Conservation (phyloP, 1,140 invertebrate genomes). For the Hyphantria cunea region DNA sequence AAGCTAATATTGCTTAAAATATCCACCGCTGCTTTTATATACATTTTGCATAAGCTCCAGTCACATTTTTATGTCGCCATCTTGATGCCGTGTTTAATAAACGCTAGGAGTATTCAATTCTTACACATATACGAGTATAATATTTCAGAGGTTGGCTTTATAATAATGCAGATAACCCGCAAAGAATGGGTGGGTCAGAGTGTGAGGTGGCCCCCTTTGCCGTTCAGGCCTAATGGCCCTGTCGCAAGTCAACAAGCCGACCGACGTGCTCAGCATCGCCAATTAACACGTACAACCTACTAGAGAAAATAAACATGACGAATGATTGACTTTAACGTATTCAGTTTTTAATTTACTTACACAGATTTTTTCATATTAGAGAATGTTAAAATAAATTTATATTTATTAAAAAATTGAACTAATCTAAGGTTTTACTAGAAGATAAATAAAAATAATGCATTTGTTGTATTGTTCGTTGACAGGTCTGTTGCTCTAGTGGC, state of each 20-base stretch:
- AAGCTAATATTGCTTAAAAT: slow-evolving; percentile 20
- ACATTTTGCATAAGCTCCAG: slow-evolving; percentile 11
- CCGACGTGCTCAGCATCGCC: slow-evolving; percentile 55
- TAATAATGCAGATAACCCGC: slow-evolving; percentile 29
- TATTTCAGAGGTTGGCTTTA: slow-evolving; percentile 6
- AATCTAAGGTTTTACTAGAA: too few relatives aligned
- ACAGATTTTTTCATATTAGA: too few relatives aligned
- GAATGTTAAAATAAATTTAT: too few relatives aligned
- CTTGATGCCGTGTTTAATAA: slow-evolving; percentile 13
- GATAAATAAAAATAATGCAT: too few relatives aligned
- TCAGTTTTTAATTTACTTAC: slow-evolving; percentile 17
- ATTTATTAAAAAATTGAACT: too few relatives aligned
- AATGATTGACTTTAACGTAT: slow-evolving; percentile 49
- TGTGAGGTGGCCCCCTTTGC: slow-evolving; percentile 32
- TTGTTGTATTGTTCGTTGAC: too few relatives aligned
- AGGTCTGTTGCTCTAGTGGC: too few relatives aligned
- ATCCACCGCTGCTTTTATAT: slow-evolving; percentile 7
- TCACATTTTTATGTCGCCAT: slow-evolving; percentile 8
- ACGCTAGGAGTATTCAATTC: not conserved
- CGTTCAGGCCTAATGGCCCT: slow-evolving; percentile 47
- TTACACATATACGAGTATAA: not conserved
- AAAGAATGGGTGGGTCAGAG: slow-evolving; percentile 39
- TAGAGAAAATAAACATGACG: slow-evolving; percentile 53
- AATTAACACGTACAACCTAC: slow-evolving; percentile 49
- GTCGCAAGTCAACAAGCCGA: slow-evolving; percentile 60